Percentiles rank a stretch among this genome's conserved stretches.
phyloP scores from a whole-genome alignment of 2,797 vertebrate genomes.

The Intellagama lesueurii region DNA sequence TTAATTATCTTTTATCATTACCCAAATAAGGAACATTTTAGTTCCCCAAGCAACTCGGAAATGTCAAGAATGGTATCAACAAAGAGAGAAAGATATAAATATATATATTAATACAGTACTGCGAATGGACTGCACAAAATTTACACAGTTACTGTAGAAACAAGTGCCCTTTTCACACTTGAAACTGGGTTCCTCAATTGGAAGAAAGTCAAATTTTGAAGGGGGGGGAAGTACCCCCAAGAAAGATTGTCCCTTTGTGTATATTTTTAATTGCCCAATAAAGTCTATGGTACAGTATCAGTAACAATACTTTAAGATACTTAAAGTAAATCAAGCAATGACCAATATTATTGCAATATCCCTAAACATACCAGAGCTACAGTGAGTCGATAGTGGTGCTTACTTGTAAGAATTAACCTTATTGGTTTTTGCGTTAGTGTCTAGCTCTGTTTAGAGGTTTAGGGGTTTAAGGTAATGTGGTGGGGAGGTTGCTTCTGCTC shows the following conservation, averaged over 20 bases:
- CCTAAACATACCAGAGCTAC: constrained; percentile 46
- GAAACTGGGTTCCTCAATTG: constrained; percentile 85
- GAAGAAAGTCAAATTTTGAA: constrained; percentile 84
- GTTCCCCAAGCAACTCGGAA: constrained; percentile 69
- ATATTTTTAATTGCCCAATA: constrained; percentile 97
- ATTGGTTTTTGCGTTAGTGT: constrained; percentile 43
- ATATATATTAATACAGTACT: constrained; percentile 72
- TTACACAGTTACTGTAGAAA: constrained; percentile 85
- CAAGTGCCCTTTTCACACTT: constrained; percentile 85
- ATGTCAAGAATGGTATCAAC: constrained; percentile 52
- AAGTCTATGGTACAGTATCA: constrained; percentile 89
- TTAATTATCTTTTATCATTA: constrained; percentile 76
- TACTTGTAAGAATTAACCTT: constrained; percentile 43
- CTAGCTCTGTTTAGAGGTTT: constrained; percentile 51
- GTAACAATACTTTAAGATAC: constrained; percentile 86
- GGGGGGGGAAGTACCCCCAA: constrained; percentile 68
- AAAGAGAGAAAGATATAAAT: neutral
- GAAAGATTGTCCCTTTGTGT: constrained; percentile 92
- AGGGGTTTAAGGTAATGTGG: constrained; percentile 47
- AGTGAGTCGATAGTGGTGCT: constrained; percentile 44
- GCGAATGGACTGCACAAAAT: constrained; percentile 77
- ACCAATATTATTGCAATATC: constrained; percentile 69
- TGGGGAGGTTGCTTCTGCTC: constrained; percentile 14
- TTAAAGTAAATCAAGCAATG: constrained; percentile 76
- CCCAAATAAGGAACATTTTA: constrained; percentile 64